Evolutionary conservation across 2,888 invertebrate genomes (phyloP), one percentile per base, ranked within the genome.

Genomic region (Andrena minutula): DNA sequence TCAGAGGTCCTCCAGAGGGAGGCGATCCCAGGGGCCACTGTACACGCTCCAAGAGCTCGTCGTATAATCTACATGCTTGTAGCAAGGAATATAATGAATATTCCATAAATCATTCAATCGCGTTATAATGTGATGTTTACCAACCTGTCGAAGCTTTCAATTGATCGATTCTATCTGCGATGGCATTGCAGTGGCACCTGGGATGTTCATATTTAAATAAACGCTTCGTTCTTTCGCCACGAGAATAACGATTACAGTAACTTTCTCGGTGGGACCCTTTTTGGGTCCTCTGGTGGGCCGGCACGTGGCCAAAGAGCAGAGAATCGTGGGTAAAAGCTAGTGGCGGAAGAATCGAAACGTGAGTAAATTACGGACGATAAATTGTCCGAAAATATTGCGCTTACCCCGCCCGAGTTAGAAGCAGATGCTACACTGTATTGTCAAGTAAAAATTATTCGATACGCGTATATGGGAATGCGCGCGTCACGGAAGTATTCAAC

Each of bases 381-480:
- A 72, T 70, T 28, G 76, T 86, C 63, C 75, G 53, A 74, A 79
- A 74, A 68, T 81, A 78, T 86, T 87, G 91, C 90, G 91, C 91
- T 90, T 90, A 87, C 86, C 89, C 89, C 90, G 89, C 87, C 91
- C 82, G 72, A 82, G 61, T 41, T 82, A 83, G 75, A 77, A 56
- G 53, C 78, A 70, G 63, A 75, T 51, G 47, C 35, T 63, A 53
- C 32, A 16, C 35, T 82, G 60, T 76, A 60, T 64, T 56, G 32
- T 82, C 23, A 71, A 71, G 32, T 72, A 51, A 47, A 65, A 73
- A 76, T 72, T 64, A 76, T 66, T 63, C 74, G 53, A 58, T 69
- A 77, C 30, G 51, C 53, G 70, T 71, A 51, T 70, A 68, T 75
- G 56, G 49, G 5, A 23, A 63, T 26, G 35, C 30, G 53, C 47